Evolutionary conservation across 2,888 invertebrate genomes (phyloP), one percentile per base, ranked within the genome.

Genomic region (Lobophora halterata): DNA sequence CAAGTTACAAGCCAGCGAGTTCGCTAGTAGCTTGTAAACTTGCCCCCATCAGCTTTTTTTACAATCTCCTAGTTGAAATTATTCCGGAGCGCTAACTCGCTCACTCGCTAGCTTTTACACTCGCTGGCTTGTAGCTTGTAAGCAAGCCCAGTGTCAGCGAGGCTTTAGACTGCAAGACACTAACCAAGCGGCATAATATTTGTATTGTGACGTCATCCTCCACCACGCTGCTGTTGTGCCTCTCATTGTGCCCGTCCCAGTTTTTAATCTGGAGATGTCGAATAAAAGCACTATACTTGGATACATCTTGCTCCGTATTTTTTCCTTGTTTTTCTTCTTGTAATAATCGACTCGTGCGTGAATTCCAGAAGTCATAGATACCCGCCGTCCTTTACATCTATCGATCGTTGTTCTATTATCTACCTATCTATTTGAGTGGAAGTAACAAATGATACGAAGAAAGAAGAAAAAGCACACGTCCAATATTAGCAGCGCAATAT

Each of bases 231-330:
- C 55, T 65, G 59, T 61, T 65, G 58, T 61, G 58, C 60, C 62
- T 68, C 67, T 76, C 75, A 79, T 80, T 80, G 79, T 77, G 58
- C 69, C 61, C 77, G 76, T 61, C 71, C 79, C 76, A 76, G 70
- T 82, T 85, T 83, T 82, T 79, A 81, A 80, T 83, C 85, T 78
- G 70, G 76, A 79, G 79, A 78, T 73, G 74, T 76, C 74, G 74
- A 75, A 81, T 75, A 80, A 74, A 77, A 76, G 71, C 71, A 80
- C 80, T 80, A 79, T 80, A 73, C 71, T 63, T 64, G 67, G 72
- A 75, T 77, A 75, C 70, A 67, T 74, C 72, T 71, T 55, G 61
- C 65, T 69, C 65, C 63, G 58, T 66, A 70, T 71, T 72, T 72
- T 68, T 73, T 70, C 65, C 60, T 66, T 70, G 71, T 72, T 72